phyloP scores from a whole-genome alignment of 92 coral and sea anemone genomes.

The Siderastrea radians region DNA sequence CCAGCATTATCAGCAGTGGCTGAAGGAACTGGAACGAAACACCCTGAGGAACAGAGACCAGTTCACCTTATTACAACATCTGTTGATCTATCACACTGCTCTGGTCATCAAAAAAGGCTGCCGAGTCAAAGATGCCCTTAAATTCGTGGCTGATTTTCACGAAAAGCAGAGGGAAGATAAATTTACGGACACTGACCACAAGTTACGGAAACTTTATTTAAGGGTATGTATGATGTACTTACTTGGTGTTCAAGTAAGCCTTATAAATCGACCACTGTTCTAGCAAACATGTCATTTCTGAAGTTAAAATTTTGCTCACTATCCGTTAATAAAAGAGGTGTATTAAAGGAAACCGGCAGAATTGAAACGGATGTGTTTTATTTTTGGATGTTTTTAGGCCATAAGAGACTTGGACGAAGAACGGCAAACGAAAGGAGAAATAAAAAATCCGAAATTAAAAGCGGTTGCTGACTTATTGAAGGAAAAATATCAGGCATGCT shows the following conservation, averaged over 20 bases:
- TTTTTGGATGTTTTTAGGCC: constrained; percentile 13
- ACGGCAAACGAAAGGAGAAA: constrained; percentile 46
- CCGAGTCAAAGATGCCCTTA: constrained; percentile 82
- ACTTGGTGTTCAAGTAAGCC: too few species aligned
- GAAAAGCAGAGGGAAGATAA: constrained; percentile 47
- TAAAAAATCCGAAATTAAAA: constrained; percentile 75
- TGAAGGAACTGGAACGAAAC: constrained; percentile 65
- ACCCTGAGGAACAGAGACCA: constrained; percentile 54
- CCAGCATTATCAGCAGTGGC: constrained; percentile 95
- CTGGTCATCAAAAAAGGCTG: constrained; percentile 78
- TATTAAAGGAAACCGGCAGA: background rate
- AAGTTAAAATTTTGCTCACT: too few species aligned
- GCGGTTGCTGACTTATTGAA: constrained; percentile 59
- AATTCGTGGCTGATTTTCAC: constrained; percentile 62
- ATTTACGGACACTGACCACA: constrained; percentile 49
- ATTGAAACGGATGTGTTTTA: background rate
- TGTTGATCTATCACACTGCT: constrained; percentile 69
- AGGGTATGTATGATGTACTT: constrained; percentile 12
- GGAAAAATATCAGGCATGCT: constrained; percentile 44
- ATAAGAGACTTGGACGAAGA: constrained; percentile 8
- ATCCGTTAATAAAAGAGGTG: too few species aligned
- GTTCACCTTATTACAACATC: constrained; percentile 69
- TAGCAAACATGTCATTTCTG: background rate
- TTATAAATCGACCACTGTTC: background rate
- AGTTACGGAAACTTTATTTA: constrained; percentile 43